phyloP scores from a whole-genome alignment of 1,140 invertebrate species.

The Pararge aegeria region DNA sequence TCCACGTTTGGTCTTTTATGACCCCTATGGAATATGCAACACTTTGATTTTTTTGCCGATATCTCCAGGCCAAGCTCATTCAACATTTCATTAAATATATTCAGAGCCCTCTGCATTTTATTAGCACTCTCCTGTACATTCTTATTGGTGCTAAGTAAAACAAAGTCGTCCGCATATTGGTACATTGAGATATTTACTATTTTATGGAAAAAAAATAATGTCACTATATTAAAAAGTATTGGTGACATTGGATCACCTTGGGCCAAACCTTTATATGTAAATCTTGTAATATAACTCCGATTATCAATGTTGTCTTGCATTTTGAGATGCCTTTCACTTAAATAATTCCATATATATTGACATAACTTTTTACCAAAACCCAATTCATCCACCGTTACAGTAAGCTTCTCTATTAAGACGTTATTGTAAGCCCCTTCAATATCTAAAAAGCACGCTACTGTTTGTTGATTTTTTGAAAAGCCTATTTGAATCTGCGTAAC shows the following conservation, averaged over 20 bases:
- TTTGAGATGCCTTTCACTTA: too few relatives aligned
- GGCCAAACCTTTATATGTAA: slow-evolving; percentile 32
- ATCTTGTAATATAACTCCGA: slow-evolving; percentile 1
- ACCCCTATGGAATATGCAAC: slow-evolving; percentile 30
- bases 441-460: slow-evolving; percentile 36
- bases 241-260: slow-evolving; percentile 39
- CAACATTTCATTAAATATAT: slow-evolving; percentile 7
- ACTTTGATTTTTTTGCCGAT: slow-evolving; percentile 29
- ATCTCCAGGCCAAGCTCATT: slow-evolving; percentile 27
- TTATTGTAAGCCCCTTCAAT: slow-evolving; percentile 41
- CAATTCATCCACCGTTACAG: slow-evolving; percentile 29
- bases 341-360: slow-evolving; percentile 29
- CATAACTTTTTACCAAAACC: slow-evolving; percentile 24
- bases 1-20: neutral
- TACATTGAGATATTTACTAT: slow-evolving; percentile 17
- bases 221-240: slow-evolving; percentile 38
- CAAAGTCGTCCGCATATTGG: slow-evolving; percentile 41
- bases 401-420: slow-evolving; percentile 20
- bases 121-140: slow-evolving; percentile 10
- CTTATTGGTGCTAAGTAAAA: slow-evolving; percentile 16
- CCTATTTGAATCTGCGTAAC: slow-evolving; percentile 33
- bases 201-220: slow-evolving; percentile 17
- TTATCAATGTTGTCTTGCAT: slow-evolving; percentile 9
- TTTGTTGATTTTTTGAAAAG: slow-evolving; percentile 31
- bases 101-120: slow-evolving; percentile 20